phyloP scores from a whole-genome alignment of 2,797 vertebrate genomes.

The Phataginus tetradactyla region DNA sequence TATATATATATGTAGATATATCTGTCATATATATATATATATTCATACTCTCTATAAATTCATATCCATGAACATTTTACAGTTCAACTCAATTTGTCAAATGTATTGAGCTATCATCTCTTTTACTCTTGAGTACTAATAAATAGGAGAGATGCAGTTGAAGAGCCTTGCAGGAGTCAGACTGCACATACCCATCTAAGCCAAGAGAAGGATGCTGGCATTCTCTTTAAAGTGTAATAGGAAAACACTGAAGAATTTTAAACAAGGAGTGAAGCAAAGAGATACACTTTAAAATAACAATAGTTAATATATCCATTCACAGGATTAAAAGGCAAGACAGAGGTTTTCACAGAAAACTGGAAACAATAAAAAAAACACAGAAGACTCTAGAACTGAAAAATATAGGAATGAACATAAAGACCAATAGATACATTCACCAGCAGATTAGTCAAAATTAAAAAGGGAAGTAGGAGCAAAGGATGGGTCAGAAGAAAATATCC shows the following conservation, averaged over 20 bases:
- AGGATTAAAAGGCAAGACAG: not conserved
- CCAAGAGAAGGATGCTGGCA: not conserved
- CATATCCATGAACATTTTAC: not conserved
- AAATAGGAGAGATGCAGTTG: not conserved
- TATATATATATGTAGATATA: not conserved
- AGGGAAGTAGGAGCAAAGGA: not conserved
- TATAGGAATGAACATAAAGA: not conserved
- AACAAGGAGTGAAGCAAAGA: not conserved
- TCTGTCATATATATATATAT: not conserved
- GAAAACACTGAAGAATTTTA: not conserved
- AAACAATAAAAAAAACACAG: not conserved
- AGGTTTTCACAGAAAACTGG: not conserved
- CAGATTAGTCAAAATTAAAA: not conserved
- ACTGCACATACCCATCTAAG: not conserved
- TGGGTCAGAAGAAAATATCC: not conserved
- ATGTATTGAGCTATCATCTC: not conserved
- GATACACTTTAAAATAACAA: not conserved
- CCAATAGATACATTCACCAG: not conserved
- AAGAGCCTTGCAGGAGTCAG: not conserved
- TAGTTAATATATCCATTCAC: not conserved
- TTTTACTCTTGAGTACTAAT: not conserved
- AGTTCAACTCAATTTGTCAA: not conserved
- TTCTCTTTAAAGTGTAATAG: not conserved
- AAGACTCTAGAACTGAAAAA: not conserved
- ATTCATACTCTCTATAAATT: not conserved